Conservation (phyloP, 2,113 vertebrate species). For the Bungarus multicinctus region DNA sequence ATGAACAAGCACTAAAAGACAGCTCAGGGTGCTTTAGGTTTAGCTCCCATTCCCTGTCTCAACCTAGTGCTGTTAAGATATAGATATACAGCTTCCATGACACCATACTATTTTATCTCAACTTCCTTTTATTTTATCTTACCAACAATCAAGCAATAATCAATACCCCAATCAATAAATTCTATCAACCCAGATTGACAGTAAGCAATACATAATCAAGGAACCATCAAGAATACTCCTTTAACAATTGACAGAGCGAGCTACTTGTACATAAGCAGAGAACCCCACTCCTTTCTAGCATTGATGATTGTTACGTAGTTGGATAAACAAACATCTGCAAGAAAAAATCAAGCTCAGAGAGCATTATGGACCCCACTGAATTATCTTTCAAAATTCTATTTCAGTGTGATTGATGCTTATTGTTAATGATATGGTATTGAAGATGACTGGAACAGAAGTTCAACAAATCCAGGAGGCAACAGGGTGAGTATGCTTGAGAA, state of each 20-base stretch:
- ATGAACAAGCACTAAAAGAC: neutral
- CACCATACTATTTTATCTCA: neutral
- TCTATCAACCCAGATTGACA: neutral
- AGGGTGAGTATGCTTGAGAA: neutral
- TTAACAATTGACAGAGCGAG: neutral
- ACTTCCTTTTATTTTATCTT: neutral
- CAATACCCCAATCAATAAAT: neutral
- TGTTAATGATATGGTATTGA: neutral
- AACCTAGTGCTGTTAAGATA: neutral
- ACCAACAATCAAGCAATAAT: neutral
- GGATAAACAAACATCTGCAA: neutral
- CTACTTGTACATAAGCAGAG: neutral
- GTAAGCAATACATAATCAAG: neutral
- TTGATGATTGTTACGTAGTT: neutral
- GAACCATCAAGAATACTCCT: neutral
- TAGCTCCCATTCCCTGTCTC: neutral
- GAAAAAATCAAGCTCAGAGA: neutral
- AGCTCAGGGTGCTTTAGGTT: too few species aligned
- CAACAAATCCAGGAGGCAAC: neutral
- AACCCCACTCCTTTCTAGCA: too few species aligned
- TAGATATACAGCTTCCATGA: neutral
- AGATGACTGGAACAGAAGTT: neutral
- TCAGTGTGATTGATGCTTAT: neutral
- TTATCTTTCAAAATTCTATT: neutral
- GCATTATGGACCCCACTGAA: neutral